These are phyloP conservation scores for Drosophila eohydei DNA, from an alignment of 2,888 invertebrate genomes.

Conservation along the genomic window DNA sequence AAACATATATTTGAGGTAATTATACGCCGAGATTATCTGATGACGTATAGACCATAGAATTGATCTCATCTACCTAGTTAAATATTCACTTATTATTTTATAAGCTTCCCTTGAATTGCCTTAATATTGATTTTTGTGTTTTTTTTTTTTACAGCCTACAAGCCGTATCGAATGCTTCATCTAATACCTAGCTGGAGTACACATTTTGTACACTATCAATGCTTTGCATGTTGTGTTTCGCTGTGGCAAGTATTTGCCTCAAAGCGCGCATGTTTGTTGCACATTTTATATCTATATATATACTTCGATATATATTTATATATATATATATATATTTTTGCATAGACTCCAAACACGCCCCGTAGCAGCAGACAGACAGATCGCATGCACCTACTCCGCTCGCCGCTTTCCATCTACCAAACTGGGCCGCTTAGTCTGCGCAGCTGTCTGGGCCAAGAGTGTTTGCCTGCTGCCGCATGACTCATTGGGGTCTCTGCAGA, in stretches of 20 bases:
- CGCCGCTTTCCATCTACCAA: slow-evolving; percentile 13
- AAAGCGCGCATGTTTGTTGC: slow-evolving; percentile 71
- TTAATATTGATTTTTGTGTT: not conserved
- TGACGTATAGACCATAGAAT: not conserved
- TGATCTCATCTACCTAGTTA: not conserved
- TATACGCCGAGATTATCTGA: not conserved
- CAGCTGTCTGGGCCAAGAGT: slow-evolving; percentile 73
- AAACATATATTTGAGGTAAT: not conserved
- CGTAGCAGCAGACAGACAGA: slow-evolving; percentile 72
- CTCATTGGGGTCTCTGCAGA: slow-evolving; percentile 68
- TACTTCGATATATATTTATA: not conserved
- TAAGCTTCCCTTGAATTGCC: not conserved
- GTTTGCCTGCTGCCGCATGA: slow-evolving; percentile 47
- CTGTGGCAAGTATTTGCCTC: slow-evolving; percentile 56
- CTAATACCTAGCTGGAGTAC: not conserved
- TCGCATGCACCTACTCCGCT: slow-evolving; percentile 34
- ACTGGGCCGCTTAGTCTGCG: slow-evolving; percentile 67
- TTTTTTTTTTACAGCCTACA: not conserved
- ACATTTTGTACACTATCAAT: slow-evolving; percentile 18
- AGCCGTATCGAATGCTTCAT: slow-evolving; percentile 18
- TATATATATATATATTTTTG: slow-evolving; percentile 20
- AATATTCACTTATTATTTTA: slow-evolving; percentile 3
- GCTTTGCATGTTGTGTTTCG: slow-evolving; percentile 61
- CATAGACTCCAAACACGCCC: slow-evolving; percentile 60
- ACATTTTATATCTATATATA: slow-evolving; percentile 33